A percentile compares a stretch with the other conserved stretches of the same genome.
phyloP scores from a whole-genome alignment of 2,888 invertebrate genomes.

The Thumatha senex region DNA sequence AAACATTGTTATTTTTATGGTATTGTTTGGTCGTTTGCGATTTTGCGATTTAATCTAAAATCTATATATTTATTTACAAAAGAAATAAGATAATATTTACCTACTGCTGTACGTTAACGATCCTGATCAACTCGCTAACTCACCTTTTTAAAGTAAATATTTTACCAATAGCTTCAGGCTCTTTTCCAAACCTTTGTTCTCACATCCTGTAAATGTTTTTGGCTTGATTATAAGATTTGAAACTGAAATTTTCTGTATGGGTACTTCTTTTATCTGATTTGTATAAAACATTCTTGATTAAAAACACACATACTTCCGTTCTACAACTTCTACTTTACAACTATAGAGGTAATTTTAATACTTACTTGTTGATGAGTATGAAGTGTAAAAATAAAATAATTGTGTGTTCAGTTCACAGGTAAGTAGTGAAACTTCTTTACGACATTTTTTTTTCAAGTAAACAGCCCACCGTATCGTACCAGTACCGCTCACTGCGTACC shows the following conservation, averaged over 20 bases:
- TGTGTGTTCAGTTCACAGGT: too few species aligned
- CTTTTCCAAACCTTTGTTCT: too few species aligned
- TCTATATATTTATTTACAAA: conserved; percentile 66
- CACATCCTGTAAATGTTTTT: not conserved
- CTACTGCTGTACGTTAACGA: not conserved
- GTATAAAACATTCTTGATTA: too few species aligned
- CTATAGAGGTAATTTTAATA: too few species aligned
- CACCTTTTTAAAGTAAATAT: conserved; percentile 12
- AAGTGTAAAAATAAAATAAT: too few species aligned
- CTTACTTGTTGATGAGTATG: too few species aligned
- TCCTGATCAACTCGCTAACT: conserved; percentile 23
- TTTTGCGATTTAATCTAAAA: conserved; percentile 61
- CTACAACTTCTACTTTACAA: too few species aligned
- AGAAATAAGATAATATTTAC: conserved; percentile 19
- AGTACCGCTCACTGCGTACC: too few species aligned
- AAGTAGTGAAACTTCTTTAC: too few species aligned
- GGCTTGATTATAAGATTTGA: not conserved
- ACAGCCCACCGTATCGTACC: too few species aligned
- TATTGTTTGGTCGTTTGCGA: conserved; percentile 49
- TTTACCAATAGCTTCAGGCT: conserved; percentile 12
- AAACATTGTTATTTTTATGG: conserved; percentile 53
- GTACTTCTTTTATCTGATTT: not conserved
- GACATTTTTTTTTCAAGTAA: too few species aligned
- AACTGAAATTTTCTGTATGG: not conserved
- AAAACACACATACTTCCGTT: too few species aligned